Evolutionary conservation across 2,888 invertebrate species (phyloP).

Genomic region (Seira ritae): DNA sequence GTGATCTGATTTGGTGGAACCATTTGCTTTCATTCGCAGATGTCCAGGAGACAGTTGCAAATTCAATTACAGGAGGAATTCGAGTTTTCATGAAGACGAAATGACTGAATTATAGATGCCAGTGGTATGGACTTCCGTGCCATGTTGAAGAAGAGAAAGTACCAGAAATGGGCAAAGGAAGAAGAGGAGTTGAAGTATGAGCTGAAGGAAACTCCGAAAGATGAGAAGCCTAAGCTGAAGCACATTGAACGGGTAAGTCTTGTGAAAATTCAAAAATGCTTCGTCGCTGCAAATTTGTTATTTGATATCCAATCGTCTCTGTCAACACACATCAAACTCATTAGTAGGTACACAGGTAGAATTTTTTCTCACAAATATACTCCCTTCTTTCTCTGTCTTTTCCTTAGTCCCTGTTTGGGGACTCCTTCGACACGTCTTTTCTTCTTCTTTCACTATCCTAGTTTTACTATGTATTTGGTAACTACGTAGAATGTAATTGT

Average conservation of each 20-base stretch:
- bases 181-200: slow-evolving; percentile 95
- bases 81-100: too few relatives aligned
- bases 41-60: too few relatives aligned
- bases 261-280: too few relatives aligned
- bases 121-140: slow-evolving; percentile 99
- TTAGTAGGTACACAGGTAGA: background rate
- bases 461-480: slow-evolving; percentile 32
- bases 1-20: too few relatives aligned
- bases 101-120: slow-evolving; percentile 81
- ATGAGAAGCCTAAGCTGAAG: slow-evolving; percentile 86
- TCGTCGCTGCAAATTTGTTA: too few relatives aligned
- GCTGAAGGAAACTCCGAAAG: slow-evolving; percentile 93
- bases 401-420: background rate
- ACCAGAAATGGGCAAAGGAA: slow-evolving; percentile 94
- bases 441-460: slow-evolving; percentile 23
- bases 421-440: slow-evolving; percentile 25
- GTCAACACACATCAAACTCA: too few relatives aligned
- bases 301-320: too few relatives aligned
- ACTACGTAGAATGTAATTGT: background rate
- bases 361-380: slow-evolving; percentile 1
- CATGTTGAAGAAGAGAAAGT: slow-evolving; percentile 97
- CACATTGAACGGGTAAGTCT: slow-evolving; percentile 93
- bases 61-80: too few relatives aligned
- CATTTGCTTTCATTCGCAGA: too few relatives aligned
- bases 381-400: slow-evolving; percentile 37